phyloP scores from a whole-genome alignment of 2,797 vertebrate genomes.

The Melopsittacus undulatus region DNA sequence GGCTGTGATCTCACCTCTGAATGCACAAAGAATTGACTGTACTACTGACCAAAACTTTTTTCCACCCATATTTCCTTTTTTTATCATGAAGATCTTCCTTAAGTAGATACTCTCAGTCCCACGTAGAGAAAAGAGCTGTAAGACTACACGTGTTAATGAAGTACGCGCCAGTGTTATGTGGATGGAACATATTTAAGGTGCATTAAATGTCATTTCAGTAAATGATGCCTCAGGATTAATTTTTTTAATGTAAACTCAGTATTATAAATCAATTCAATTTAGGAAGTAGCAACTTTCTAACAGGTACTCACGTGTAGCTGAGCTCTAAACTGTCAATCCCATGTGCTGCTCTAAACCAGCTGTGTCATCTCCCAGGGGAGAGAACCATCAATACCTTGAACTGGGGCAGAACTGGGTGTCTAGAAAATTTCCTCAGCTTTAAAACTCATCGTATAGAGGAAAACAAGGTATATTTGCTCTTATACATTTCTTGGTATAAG shows the following conservation, averaged over 20 bases:
- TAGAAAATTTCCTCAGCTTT: background rate
- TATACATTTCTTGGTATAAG: background rate
- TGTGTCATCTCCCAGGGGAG: background rate
- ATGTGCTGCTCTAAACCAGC: background rate
- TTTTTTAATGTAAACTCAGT: background rate
- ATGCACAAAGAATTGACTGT: background rate
- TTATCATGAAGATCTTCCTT: background rate
- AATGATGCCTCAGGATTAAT: background rate
- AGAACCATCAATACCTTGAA: background rate
- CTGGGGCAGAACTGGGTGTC: background rate
- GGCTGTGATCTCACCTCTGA: background rate
- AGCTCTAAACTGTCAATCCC: background rate
- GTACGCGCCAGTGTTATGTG: fast-evolving
- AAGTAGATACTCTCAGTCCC: background rate
- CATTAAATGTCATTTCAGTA: background rate
- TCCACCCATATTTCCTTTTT: background rate
- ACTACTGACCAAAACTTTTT: background rate
- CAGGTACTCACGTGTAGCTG: background rate
- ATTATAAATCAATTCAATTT: background rate
- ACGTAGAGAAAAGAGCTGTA: background rate
- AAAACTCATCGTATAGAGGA: background rate
- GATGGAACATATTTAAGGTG: background rate
- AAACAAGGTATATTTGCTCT: background rate
- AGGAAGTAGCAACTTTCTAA: background rate
- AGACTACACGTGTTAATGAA: background rate